Evolutionary conservation across 92 coral and sea anemone species (phyloP), one percentile per base, ranked within the genome.

Genomic region (Epizoanthus scotinus): DNA sequence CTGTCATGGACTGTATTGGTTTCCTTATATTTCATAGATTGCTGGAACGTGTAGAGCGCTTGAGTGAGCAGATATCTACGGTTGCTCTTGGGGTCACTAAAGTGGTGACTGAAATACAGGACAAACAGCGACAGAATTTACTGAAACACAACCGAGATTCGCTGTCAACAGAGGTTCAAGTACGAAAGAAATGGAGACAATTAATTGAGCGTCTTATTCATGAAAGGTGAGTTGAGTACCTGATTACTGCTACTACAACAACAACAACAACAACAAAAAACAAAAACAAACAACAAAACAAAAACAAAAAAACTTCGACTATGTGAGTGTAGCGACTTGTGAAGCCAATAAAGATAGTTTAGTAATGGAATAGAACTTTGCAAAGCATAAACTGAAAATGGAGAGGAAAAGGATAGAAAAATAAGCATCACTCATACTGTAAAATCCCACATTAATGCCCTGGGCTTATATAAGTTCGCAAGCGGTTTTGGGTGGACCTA

Each of bases 141-240:
- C 89, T 95, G 31, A 95, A 95, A 60, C 93, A 95, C 77, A 90
- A 92, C 84, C 86, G 93, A 70, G 92, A 87, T 49, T 93, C 96
- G 3, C 77, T 95, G 58, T 93, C 99, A 12, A 93, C 93, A 26
- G 99, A 95, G 64, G 98, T 95, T 59, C 95, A 95, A 85, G 86
- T 94, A 72, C 91, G 94, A 8, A 95, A 95, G 75, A 89, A 87
- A 65, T 95, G 99, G 99, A 91, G 94, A 62, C 97, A 90, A 84
- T 77, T 95, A 0, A 93, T 90, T 34, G 94, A 91, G 53, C 91
- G 97, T 52, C 86, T 95, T 31, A 91, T 91, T 47, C 99, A 95
- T 67, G 99, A 95, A 88, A 91, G 98, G 99, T 93, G 44, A 8
- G 71, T 44, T 7, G 25, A 21, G 40, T 31, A 12, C 6, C 6